Evolutionary conservation across 2,888 invertebrate genomes (phyloP).

Genomic region (Pseudanteris insignis): DNA sequence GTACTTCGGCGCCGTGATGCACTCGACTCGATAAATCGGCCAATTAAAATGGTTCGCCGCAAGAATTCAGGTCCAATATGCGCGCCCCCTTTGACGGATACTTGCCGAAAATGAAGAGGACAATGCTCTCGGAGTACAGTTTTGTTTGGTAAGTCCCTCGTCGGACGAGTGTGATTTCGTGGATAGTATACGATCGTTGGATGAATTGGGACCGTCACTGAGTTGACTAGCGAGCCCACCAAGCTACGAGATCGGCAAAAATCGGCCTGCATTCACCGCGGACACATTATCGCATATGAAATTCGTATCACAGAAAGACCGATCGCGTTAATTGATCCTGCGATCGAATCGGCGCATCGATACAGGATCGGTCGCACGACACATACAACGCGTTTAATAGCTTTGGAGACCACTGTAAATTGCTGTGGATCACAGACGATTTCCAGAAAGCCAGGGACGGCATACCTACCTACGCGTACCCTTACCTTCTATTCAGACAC

Average conservation of each 20-base stretch:
- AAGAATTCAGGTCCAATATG: neutral
- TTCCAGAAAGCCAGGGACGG: slow-evolving; percentile 63
- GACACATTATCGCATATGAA: slow-evolving; percentile 3
- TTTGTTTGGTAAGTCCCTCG: too few relatives aligned
- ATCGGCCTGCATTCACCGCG: neutral
- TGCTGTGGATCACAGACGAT: slow-evolving; percentile 58
- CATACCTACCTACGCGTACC: neutral
- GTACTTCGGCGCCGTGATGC: too few relatives aligned
- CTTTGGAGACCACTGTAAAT: slow-evolving; percentile 56
- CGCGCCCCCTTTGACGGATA: slow-evolving; percentile 6
- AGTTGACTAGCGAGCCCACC: neutral
- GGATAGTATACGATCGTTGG: too few relatives aligned
- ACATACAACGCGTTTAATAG: slow-evolving; percentile 63
- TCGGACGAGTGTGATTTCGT: too few relatives aligned
- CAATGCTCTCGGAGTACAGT: slow-evolving; percentile 37
- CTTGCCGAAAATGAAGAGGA: slow-evolving; percentile 40
- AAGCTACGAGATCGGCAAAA: neutral
- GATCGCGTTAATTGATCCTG: slow-evolving; percentile 52
- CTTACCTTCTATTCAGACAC: neutral
- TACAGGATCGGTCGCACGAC: slow-evolving; percentile 58
- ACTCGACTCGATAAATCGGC: neutral
- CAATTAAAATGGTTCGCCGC: neutral
- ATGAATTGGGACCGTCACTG: slow-evolving; percentile 9
- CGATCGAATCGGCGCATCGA: slow-evolving; percentile 49
- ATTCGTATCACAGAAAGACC: slow-evolving; percentile 34